Base-by-base conservation (phyloP, 2,888 invertebrate species). In the Cistogaster globosa region DNA sequence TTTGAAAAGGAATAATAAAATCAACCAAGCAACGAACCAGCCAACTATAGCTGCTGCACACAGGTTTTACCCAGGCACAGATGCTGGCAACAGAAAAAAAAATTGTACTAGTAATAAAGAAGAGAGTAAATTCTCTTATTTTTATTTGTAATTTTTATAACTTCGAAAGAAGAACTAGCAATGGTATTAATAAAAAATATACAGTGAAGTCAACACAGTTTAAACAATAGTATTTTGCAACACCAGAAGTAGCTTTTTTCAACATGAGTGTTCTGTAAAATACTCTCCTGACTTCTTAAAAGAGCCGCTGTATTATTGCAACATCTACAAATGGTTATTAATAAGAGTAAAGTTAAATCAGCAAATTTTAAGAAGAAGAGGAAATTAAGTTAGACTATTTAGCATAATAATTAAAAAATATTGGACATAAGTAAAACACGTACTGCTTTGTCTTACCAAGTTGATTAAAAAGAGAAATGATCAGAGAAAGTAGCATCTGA, bases 1-100 rank as follows among this genome's bases (percentile, higher is more conserved):
- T 67, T 58, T 58, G 20, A 51, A 51, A 45, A 67, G 36, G 58
- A 76, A 58, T 67, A 76, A 68, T 67, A 68, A 76, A 76, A 67
- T 58, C 74, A 26, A 68, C 48, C 45, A 68, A 36, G 42, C 62
- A 72, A 48, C 22, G 53, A 80, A 45, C 45, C 79, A 71, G 55
- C 32, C 58, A 58, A 76, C 71, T 63, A 71, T 63, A 36, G 71
- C 71, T 71, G 63, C 71, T n/a, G 38, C 32, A 67, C 58, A 67
- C 76, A 76, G 48, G 65, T 67, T 67, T 76, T 58, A 63, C 14
- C n/a, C 55, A 71, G 38, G 18, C 45, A 45, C 45, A 63, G 32
- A 63, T 71, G 63, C 45, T 63, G 48, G 63, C 45, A 71, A 63
- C 4, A 3, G 5, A 71, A 74, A 48, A 16, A 48, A 36, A 48